Evolutionary conservation across 2,113 vertebrate genomes (phyloP), one percentile per base, ranked within the genome.

Genomic region (Ammospiza nelsoni): DNA sequence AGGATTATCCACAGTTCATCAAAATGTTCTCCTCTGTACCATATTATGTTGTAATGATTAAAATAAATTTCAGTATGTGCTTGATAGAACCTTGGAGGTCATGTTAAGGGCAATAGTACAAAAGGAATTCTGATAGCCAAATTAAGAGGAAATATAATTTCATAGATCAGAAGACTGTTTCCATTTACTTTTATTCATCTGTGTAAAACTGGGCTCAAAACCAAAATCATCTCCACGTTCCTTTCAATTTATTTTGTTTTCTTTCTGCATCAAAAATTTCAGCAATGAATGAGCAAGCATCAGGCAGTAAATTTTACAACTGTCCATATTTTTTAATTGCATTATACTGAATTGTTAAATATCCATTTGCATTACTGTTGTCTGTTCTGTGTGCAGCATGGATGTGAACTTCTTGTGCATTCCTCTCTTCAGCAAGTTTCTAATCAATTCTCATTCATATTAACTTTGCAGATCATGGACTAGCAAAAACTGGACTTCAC

Each of bases 21-120:
- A 83, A 84, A 92, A 75, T 89, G 73, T 69, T 84, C 84, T 96
- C 25, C 46, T 92, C 66, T 87, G 29, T 63, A 77, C 63, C 29
- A 27, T 58, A 71, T 76, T 87, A 79, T 52, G 28, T 35, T 66
- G 59, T n/a, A 92, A 77, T 13, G 29, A 92, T 85, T 85, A 91
- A 82, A 91, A 94, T 87, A 73, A 63, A 96, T 94, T 94, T 92
- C 35, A 77, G 41, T 37, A 48, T 52, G 39, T 77, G 67, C 58
- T 83, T 69, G 24, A 82, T 79, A 75, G 75, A 91, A 91, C 10
- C 23, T 86, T 81, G 69, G 65, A 92, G 76, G 71, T 80, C 55
- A 2, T 74, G 12, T 55, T 94, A 95, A 96, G 75, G 74, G 67
- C 71, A 93, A 25, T 13, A 83, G 37, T 31, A 87, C 23, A 43